Evolutionary conservation across 2,797 vertebrate species (phyloP).

Genomic region (Eospalax fontanierii): DNA sequence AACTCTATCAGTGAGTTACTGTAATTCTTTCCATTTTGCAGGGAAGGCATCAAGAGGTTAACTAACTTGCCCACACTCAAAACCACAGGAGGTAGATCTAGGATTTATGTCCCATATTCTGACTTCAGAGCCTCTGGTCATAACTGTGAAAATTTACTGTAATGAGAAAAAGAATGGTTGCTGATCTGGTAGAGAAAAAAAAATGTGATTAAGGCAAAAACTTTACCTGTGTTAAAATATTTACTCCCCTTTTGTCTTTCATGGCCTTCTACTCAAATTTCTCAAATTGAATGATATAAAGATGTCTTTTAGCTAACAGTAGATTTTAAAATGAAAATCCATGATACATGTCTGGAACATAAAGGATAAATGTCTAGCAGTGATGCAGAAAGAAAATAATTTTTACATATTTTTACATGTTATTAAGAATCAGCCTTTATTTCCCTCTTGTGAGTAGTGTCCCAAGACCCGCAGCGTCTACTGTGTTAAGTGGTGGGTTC

Average conservation of each 20-base stretch:
- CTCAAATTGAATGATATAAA: conserved; percentile 62
- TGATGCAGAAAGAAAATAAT: conserved; percentile 87
- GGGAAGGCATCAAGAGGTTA: neutral
- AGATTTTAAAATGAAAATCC: conserved; percentile 4
- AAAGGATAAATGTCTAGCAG: conserved; percentile 77
- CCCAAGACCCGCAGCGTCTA: conserved; percentile 89
- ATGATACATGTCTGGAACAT: conserved; percentile 62
- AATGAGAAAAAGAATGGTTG: neutral
- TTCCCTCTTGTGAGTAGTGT: conserved; percentile 87
- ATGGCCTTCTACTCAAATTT: conserved; percentile 44
- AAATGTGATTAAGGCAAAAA: conserved; percentile 57
- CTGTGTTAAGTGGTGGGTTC: conserved; percentile 91
- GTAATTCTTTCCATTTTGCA: neutral
- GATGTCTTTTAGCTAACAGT: conserved; percentile 58
- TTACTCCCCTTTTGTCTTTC: conserved; percentile 57
- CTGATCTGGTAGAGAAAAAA: conserved; percentile 37
- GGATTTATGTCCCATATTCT: neutral
- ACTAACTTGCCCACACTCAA: neutral
- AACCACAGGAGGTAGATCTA: neutral
- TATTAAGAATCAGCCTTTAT: conserved; percentile 91
- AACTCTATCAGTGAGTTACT: neutral
- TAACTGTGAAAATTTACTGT: conserved; percentile 1
- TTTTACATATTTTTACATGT: conserved; percentile 88
- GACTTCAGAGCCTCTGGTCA: neutral
- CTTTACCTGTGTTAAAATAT: conserved; percentile 61